Base-by-base conservation (phyloP, 1,140 invertebrate species). In the Ceratina australensis region DNA sequence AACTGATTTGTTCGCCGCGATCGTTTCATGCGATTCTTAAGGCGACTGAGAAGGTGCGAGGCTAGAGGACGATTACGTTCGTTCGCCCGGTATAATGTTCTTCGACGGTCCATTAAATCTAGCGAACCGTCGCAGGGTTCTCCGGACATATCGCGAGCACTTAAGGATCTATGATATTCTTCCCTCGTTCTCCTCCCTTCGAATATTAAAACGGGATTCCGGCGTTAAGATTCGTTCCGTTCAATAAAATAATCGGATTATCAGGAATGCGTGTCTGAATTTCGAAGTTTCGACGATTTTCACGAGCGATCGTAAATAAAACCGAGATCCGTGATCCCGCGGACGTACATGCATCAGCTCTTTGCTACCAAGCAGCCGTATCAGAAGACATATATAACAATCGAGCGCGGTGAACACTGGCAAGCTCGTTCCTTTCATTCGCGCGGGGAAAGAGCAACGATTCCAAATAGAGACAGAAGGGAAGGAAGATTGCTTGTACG, bases 371-470 rank as follows among this genome's bases (percentile, higher is more conserved):
- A 49, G 22, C 64, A 59, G 64, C 52, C 64, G 72, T 75, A 57
- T 75, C 72, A 59, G 13, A 56, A 74, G 72, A 33, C 63, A 74
- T 63, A 66, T 67, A 67, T 67, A 66, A 74, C 72, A 74, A 74
- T 74, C 72, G 72, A 66, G 72, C 63, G 64, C 54, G 64, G 42
- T 47, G 24, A 75, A 47, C 63, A 65, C 49, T 50, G 49, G 61
- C 50, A 16, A 57, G 47, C 52, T 57, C 72, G 50, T 57, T 74
- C 72, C 52, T 65, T 65, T 47, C 61, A 42, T 66, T 64, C 22
- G 49, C 26, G 28, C 28, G 16, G 42, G 50, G 42, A 26, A 57
- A 66, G 66, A 67, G 63, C 63, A 16, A 0, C 61, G 61, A 18
- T 66, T 56, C 13, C 16, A 52, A 22, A 26, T 26, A 68, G 26